These are phyloP conservation scores for Thereva nobilitata DNA, from an alignment of 2,888 invertebrate species.

Conservation along the genomic window DNA sequence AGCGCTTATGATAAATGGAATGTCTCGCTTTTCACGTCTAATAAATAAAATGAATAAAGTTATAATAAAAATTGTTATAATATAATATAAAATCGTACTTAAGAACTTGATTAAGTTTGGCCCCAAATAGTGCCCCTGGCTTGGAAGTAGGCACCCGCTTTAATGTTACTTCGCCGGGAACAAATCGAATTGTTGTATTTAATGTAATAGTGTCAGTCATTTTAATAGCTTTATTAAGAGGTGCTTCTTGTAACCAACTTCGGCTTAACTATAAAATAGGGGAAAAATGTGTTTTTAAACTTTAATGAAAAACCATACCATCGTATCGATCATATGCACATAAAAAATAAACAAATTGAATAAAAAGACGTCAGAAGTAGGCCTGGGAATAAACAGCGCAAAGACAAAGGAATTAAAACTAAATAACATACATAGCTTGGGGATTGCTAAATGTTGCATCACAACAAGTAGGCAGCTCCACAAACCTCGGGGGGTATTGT, in stretches of 20 bases:
- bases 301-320: too few species aligned
- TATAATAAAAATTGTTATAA: not conserved
- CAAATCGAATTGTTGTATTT: slow-evolving; percentile 76
- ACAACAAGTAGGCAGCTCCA: too few species aligned
- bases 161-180: slow-evolving; percentile 83
- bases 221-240: slow-evolving; percentile 72
- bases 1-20: slow-evolving; percentile 87
- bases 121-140: slow-evolving; percentile 87
- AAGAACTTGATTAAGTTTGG: slow-evolving; percentile 86
- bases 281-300: too few species aligned
- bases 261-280: slow-evolving; percentile 69
- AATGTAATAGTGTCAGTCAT: slow-evolving; percentile 71
- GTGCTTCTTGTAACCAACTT: slow-evolving; percentile 73
- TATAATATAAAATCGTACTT: slow-evolving; percentile 63
- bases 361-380: too few species aligned
- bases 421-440: too few species aligned
- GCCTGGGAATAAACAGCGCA: too few species aligned
- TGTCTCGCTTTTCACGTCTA: slow-evolving; percentile 79
- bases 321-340: too few species aligned
- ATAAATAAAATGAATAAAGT: slow-evolving; percentile 44
- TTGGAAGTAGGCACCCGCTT: slow-evolving; percentile 85
- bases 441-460: too few species aligned
- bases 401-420: too few species aligned
- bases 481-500: too few species aligned
- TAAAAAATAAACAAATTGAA: too few species aligned